A percentile compares a stretch with the other conserved stretches of the same genome.
Evolutionary conservation across 1,140 invertebrate species (phyloP).

Genomic region (Musca vetustissima): DNA sequence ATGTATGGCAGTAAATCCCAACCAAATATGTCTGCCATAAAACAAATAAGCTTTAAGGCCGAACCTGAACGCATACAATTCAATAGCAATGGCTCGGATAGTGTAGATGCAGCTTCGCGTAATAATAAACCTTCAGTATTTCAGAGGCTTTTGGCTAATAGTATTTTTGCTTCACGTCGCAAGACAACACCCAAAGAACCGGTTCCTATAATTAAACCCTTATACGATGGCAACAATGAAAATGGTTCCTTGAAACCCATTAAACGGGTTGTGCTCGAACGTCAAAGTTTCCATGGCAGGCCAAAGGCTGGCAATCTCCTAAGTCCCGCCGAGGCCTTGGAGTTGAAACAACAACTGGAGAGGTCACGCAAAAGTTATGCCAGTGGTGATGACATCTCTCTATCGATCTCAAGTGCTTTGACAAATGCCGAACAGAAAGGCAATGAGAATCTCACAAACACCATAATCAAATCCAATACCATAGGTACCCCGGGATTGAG

Average conservation of each 20-base stretch:
- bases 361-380: conserved; percentile 28
- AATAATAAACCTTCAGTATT: conserved; percentile 45
- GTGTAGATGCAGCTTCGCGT: conserved; percentile 17
- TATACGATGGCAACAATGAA: conserved; percentile 22
- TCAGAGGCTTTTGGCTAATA: conserved; percentile 44
- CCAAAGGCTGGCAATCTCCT: conserved; percentile 25
- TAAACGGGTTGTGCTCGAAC: conserved; percentile 44
- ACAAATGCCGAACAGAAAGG: conserved; percentile 29
- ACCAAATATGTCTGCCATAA: not conserved
- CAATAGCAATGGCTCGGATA: conserved; percentile 6
- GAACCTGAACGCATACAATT: conserved; percentile 22
- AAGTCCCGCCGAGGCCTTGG: conserved; percentile 22
- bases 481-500: not conserved
- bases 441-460: not conserved
- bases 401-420: conserved; percentile 33
- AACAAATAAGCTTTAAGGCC: conserved; percentile 11
- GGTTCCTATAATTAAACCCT: conserved; percentile 26
- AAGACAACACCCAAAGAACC: conserved; percentile 42
- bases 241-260: conserved; percentile 29
- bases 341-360: conserved; percentile 28
- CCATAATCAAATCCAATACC: not conserved
- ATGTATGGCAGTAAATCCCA: conserved; percentile 15
- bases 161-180: conserved; percentile 42
- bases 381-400: conserved; percentile 30
- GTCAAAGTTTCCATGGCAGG: conserved; percentile 34